Base-by-base conservation (phyloP, 2,888 invertebrate genomes). In the Strigamia transsilvanica region DNA sequence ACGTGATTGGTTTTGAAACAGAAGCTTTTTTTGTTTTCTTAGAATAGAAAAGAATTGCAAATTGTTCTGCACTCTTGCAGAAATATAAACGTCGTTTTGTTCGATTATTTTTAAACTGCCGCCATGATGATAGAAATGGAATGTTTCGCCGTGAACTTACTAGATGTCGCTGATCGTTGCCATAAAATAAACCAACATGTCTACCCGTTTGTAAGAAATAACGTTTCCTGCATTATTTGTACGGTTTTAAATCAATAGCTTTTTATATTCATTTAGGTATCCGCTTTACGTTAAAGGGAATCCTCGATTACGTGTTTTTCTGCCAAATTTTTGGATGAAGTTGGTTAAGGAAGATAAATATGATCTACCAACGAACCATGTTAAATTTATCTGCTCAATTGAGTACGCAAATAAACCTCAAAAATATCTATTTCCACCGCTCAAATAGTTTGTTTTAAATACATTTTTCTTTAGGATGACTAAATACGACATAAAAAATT, bases 241-340 rank as follows among this genome's bases (percentile, higher is more conserved):
- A 38, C 23, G 5, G 7, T 23, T 15, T 34, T 34, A 9, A 27
- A 3, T 27, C 23, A 10, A 10, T 23, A 15, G 15, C 3, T 15
- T 34, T 9, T 2, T 77, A 23, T 77, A 5, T 38, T 77, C 0
- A 82, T 82, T 79, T 85, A 94, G 95, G 92, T 98, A 98, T 89
- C 98, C 97, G 1, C 86, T 97, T 46, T 98, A 95, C 88, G 94
- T 94, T 88, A 92, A 91, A 87, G 98, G 98, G 15, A 95, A 95
- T 88, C 98, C 99, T n/a, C 98, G 98, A 87, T 89, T 96, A 42
- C 90, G 98, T 83, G 91, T 98, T 12, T 97, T 96, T 88, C 89
- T 99, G 42, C 98, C 99, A 0, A 96, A 98, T 88, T 99, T 99
- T 89, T 99, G 97, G 96, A 92, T 99, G 93, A 98, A 98, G 89